Conservation (phyloP, 2,888 invertebrate genomes). For the Melieria crassipennis region DNA sequence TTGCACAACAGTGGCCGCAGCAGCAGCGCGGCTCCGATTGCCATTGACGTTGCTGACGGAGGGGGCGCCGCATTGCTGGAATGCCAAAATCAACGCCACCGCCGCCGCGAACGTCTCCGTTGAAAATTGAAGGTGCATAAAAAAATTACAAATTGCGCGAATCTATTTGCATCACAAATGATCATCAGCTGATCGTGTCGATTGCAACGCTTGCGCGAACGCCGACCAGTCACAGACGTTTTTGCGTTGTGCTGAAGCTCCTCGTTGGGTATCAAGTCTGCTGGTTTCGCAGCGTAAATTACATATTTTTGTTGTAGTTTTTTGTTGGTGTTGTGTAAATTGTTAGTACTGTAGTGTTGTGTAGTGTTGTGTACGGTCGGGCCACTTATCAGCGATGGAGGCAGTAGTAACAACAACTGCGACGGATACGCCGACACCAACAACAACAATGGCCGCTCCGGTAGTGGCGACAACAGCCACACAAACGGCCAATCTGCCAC, state of each 20-base stretch:
- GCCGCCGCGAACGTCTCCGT: conserved; percentile 14
- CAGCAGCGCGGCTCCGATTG: conserved; percentile 16
- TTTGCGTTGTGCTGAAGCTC: no score
- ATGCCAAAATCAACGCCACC: conserved; percentile 7
- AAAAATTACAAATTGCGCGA: no score
- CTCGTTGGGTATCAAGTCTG: no score
- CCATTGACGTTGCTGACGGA: conserved; percentile 22
- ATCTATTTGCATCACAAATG: no score
- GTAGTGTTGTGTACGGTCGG: background rate
- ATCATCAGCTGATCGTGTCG: no score
- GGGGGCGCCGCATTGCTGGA: conserved; percentile 13
- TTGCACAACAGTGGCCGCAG: conserved; percentile 18
- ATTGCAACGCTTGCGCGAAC: no score
- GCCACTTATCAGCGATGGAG: conserved; percentile 8
- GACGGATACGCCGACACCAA: conserved; percentile 38
- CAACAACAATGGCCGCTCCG: conserved; percentile 26
- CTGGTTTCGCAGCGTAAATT: background rate
- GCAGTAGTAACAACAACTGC: conserved; percentile 25
- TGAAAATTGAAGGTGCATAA: background rate
- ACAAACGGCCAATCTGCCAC: conserved; percentile 16
- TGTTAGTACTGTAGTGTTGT: no score
- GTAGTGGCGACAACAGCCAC: conserved; percentile 18
- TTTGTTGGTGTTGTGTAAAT: no score
- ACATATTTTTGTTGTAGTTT: background rate
- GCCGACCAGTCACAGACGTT: no score